Evolutionary conservation across 2,113 vertebrate species (phyloP).

Genomic region (Rhinolophus sinicus): DNA sequence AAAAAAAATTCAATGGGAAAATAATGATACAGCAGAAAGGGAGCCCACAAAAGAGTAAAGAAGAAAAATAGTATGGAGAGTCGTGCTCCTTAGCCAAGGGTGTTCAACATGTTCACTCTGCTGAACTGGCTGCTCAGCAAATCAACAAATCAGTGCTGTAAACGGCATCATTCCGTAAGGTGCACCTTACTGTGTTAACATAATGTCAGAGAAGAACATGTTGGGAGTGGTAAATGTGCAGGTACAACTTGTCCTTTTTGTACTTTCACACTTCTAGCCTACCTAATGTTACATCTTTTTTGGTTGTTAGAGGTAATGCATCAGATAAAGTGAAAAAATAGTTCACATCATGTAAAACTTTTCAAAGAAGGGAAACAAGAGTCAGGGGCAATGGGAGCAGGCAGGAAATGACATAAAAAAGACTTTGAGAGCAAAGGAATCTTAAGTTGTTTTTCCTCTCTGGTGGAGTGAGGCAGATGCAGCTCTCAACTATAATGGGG

Average conservation of each 20-base stretch:
- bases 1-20: neutral
- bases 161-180: neutral
- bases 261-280: neutral
- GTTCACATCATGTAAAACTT: neutral
- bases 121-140: neutral
- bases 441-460: neutral
- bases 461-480: neutral
- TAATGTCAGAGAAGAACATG: neutral
- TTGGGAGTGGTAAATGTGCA: neutral
- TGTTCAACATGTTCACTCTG: neutral
- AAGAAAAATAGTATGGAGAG: neutral
- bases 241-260: neutral
- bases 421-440: neutral
- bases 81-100: neutral
- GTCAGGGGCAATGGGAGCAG: neutral
- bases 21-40: neutral
- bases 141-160: neutral
- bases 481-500: neutral
- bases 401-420: neutral
- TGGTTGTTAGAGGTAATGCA: neutral
- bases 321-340: neutral
- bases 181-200: neutral
- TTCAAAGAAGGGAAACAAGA: neutral
- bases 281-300: neutral
- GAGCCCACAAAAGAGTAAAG: neutral